These are phyloP conservation scores for Anolis apletophallus DNA, from an alignment of 2,797 vertebrate genomes.

Conservation along the genomic window DNA sequence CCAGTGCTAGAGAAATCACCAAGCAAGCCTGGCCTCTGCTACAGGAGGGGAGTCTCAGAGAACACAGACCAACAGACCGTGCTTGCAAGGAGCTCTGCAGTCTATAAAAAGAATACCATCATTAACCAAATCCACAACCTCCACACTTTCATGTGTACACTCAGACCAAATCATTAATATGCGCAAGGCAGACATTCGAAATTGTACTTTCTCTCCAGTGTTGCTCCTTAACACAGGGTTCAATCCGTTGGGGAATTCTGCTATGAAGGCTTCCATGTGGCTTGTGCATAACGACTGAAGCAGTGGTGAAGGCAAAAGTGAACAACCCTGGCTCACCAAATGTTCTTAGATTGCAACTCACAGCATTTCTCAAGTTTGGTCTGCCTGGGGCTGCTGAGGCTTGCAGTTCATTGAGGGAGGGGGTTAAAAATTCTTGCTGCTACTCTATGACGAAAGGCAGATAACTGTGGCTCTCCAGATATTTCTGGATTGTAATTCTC, in stretches of 20 bases:
- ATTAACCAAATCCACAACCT: too few relatives aligned
- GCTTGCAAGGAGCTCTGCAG: neutral
- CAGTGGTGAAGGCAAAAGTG: neutral
- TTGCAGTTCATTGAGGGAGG: too few relatives aligned
- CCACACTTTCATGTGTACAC: neutral
- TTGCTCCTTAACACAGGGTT: neutral
- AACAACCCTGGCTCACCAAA: neutral
- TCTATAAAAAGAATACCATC: neutral
- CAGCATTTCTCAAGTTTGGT: neutral
- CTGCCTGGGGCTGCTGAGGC: neutral
- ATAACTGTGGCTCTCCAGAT: too few relatives aligned
- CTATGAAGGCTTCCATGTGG: neutral
- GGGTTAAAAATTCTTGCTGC: too few relatives aligned
- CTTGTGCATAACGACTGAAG: neutral
- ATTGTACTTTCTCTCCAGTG: neutral
- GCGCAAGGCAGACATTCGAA: neutral
- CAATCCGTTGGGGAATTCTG: neutral
- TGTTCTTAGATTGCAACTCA: neutral
- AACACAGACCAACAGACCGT: neutral
- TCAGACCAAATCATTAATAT: constrained; percentile 10
- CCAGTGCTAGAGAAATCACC: constrained; percentile 19
- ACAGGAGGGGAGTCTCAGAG: constrained; percentile 11
- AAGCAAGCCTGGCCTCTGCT: neutral
- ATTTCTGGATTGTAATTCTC: too few relatives aligned
- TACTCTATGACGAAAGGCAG: too few relatives aligned